Evolutionary conservation across 2,888 invertebrate genomes (phyloP).

Genomic region (Mycalesis mineus): DNA sequence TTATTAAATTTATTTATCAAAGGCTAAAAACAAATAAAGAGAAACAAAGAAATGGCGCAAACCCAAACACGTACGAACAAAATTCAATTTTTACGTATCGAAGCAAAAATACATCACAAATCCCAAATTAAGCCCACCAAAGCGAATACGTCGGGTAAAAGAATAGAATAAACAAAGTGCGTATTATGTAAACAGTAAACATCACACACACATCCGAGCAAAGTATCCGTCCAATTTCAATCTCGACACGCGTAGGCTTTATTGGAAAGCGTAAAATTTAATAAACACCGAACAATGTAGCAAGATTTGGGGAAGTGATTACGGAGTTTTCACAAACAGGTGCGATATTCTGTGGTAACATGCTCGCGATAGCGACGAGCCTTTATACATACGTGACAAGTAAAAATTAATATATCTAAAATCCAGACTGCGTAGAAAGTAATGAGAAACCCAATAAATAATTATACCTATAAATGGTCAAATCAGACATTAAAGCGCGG

Average conservation of each 20-base stretch:
- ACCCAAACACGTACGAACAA: neutral
- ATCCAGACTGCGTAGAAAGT: too few relatives aligned
- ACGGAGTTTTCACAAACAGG: neutral
- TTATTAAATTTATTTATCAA: too few relatives aligned
- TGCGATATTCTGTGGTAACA: neutral
- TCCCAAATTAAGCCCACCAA: neutral
- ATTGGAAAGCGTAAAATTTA: conserved; percentile 8
- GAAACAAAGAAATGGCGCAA: neutral
- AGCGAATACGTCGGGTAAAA: neutral
- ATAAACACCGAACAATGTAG: neutral
- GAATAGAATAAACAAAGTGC: conserved; percentile 3
- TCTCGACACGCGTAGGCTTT: neutral
- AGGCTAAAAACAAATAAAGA: neutral
- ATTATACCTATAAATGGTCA: too few relatives aligned
- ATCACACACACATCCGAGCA: neutral
- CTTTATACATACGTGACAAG: too few relatives aligned
- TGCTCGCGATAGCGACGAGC: too few relatives aligned
- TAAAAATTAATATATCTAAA: too few relatives aligned
- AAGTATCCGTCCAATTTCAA: conserved; percentile 8
- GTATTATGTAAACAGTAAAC: conserved; percentile 4
- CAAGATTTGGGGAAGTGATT: neutral
- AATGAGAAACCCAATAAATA: too few relatives aligned
- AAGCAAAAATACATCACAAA: neutral
- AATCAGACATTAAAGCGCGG: too few relatives aligned
- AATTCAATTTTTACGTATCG: neutral